Percentiles rank a stretch among this genome's conserved stretches.
Conservation (phyloP, 1,140 invertebrate species). For the Drosophila ironensis region DNA sequence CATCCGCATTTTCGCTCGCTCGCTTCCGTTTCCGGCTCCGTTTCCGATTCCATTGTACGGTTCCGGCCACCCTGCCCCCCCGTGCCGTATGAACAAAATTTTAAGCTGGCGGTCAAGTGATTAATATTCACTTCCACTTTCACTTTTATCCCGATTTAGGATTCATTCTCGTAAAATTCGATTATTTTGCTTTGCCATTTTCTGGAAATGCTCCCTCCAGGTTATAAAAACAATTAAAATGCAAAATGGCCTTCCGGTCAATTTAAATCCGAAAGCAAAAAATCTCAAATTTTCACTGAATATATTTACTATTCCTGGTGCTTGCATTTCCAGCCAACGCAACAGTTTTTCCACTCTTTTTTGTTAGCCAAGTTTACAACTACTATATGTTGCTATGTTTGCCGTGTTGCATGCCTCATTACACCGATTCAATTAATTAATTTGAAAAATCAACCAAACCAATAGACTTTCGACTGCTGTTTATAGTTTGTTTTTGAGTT, state of each 20-base stretch:
- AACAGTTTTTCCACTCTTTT: background rate
- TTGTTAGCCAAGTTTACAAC: slow-evolving; percentile 15
- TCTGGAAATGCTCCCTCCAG: slow-evolving; percentile 1
- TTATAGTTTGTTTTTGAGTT: slow-evolving; percentile 23
- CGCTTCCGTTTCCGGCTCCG: background rate
- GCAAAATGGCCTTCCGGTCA: too few relatives aligned
- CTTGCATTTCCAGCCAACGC: slow-evolving; percentile 16
- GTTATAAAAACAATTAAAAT: background rate
- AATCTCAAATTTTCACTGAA: background rate
- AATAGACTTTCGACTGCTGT: slow-evolving; percentile 23
- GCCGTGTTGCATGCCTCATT: slow-evolving; percentile 67
- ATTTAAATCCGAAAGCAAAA: too few relatives aligned
- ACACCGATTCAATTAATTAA: slow-evolving; percentile 47
- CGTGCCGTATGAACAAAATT: slow-evolving; percentile 79
- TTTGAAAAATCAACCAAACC: slow-evolving; percentile 42
- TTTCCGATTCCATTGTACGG: slow-evolving; percentile 26
- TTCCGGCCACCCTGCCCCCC: slow-evolving; percentile 67
- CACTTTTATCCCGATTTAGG: slow-evolving; percentile 1
- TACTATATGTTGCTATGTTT: slow-evolving; percentile 36
- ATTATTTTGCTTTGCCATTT: background rate
- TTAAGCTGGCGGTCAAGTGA: slow-evolving; percentile 81
- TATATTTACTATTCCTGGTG: background rate
- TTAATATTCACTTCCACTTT: slow-evolving; percentile 52
- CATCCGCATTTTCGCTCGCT: background rate
- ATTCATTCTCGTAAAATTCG: background rate